Percentiles rank a stretch among this genome's conserved stretches.
These are phyloP conservation scores for Epinephelus lanceolatus DNA, from an alignment of 2,113 vertebrate species.

Conservation along the genomic window DNA sequence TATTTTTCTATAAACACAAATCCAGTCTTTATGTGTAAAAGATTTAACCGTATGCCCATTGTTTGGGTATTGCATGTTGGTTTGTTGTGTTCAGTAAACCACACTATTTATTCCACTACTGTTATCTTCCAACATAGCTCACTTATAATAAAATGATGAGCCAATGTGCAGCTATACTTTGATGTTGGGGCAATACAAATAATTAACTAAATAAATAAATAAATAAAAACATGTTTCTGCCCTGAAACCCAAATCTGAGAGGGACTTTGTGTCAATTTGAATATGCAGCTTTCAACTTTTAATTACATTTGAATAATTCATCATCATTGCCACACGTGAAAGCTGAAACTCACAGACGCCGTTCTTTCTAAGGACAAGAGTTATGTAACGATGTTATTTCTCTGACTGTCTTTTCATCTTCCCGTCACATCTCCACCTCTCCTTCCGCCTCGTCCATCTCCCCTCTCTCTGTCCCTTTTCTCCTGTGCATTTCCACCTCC, in stretches of 20 bases:
- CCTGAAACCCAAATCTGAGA: not conserved
- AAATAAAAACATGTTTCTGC: not conserved
- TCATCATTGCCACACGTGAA: not conserved
- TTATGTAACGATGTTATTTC: slow-evolving; percentile 65
- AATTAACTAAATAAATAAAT: too few species aligned
- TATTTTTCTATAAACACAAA: not conserved
- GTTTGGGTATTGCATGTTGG: not conserved
- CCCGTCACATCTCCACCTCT: slow-evolving; percentile 39
- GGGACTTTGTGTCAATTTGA: not conserved
- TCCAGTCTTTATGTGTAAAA: not conserved
- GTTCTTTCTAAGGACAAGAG: slow-evolving; percentile 4
- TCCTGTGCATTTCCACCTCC: slow-evolving; percentile 39
- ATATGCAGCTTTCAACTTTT: not conserved
- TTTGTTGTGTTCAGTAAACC: not conserved
- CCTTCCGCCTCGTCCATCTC: not conserved
- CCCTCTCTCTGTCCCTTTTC: not conserved
- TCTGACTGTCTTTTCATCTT: slow-evolving; percentile 62
- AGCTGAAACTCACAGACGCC: slow-evolving; percentile 10
- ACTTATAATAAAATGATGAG: not conserved
- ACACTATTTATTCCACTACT: too few species aligned
- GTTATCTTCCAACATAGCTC: not conserved
- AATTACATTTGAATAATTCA: not conserved
- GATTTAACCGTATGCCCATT: not conserved
- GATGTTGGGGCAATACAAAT: too few species aligned
- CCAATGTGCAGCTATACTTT: not conserved